phyloP scores from a whole-genome alignment of 2,797 vertebrate genomes.

The Gymnodraco acuticeps region DNA sequence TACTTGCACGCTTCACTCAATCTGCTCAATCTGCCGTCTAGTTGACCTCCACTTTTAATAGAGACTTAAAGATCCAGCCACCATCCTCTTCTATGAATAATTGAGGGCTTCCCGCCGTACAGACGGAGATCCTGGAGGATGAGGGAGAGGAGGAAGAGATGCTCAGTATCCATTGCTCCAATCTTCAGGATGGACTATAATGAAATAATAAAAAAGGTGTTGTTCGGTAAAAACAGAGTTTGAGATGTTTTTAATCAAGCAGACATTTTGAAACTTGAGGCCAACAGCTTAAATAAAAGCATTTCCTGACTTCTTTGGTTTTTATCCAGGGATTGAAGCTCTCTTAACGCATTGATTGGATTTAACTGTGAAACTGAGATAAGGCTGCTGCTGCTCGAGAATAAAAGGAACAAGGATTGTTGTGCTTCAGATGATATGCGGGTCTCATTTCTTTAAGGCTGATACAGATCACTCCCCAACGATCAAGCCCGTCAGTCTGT shows the following conservation, averaged over 20 bases:
- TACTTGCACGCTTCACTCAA: constrained; percentile 36
- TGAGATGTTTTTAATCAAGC: constrained; percentile 5
- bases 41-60: constrained; percentile 74
- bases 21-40: constrained; percentile 42
- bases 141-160: constrained; percentile 46
- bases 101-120: constrained; percentile 61
- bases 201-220: constrained; percentile 49
- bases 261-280: constrained; percentile 11
- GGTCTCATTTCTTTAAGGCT: constrained; percentile 32
- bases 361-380: constrained; percentile 42
- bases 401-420: constrained; percentile 17
- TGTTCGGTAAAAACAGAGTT: constrained; percentile 25
- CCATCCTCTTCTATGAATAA: constrained; percentile 72
- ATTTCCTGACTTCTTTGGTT: constrained; percentile 4
- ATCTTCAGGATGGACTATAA: constrained; percentile 32
- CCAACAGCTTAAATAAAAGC: background rate
- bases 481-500: constrained; percentile 40
- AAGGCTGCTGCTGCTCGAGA: constrained; percentile 21
- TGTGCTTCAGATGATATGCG: constrained; percentile 24
- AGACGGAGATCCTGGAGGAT: constrained; percentile 57
- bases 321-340: constrained; percentile 24
- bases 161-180: constrained; percentile 31
- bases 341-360: constrained; percentile 49
- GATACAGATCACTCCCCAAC: constrained; percentile 47
- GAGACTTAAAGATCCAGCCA: constrained; percentile 62